Conservation (phyloP, 2,797 vertebrate species). For the Hylomyscus alleni region DNA sequence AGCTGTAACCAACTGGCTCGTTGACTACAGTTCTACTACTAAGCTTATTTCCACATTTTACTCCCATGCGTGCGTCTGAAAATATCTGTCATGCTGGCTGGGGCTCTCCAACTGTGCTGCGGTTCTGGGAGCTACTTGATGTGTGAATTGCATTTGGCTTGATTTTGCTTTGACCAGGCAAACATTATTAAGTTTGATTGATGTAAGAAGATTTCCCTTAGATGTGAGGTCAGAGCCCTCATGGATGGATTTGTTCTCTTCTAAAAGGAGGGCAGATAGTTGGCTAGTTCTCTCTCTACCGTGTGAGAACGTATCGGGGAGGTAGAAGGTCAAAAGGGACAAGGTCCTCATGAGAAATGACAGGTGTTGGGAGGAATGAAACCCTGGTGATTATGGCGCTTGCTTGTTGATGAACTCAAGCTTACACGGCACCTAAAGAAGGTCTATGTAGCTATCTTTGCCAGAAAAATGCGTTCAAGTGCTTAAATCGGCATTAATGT, state of each 20-base stretch:
- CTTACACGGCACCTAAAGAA: neutral
- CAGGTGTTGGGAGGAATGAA: neutral
- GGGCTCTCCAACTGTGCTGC: neutral
- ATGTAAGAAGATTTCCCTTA: neutral
- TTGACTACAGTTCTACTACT: neutral
- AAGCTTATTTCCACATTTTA: neutral
- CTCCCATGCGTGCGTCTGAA: neutral
- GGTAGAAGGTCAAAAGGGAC: neutral
- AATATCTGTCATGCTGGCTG: neutral
- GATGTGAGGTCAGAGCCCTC: neutral
- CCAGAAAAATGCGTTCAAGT: constrained; percentile 23
- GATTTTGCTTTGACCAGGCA: neutral
- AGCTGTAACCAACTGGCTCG: neutral
- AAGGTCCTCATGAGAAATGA: neutral
- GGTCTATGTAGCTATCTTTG: neutral
- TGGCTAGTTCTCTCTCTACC: neutral
- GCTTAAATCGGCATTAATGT: neutral
- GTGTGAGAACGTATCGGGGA: neutral
- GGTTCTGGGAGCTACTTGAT: neutral
- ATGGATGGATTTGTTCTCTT: neutral
- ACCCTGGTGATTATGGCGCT: neutral
- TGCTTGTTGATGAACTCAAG: neutral
- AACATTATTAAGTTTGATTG: neutral
- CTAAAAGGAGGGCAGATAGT: neutral
- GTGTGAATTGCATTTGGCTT: neutral